These are phyloP conservation scores for Ellobius talpinus DNA, from an alignment of 2,113 vertebrate genomes.

Conservation along the genomic window DNA sequence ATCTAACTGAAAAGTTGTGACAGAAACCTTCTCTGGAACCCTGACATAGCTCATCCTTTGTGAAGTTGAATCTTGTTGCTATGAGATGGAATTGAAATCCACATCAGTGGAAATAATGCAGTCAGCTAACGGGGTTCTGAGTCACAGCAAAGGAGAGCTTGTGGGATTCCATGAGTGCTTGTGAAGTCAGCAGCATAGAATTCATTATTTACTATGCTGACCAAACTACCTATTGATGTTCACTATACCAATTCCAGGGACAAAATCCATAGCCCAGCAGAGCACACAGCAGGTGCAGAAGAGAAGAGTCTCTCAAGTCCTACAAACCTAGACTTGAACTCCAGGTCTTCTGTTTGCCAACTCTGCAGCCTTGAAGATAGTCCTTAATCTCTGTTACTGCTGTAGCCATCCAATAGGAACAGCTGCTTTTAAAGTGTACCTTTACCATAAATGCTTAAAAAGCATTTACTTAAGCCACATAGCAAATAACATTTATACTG, in stretches of 20 bases:
- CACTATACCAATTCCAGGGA: neutral
- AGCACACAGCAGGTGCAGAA: neutral
- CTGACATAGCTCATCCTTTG: constrained; percentile 60
- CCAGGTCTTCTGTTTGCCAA: neutral
- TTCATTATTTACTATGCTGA: neutral
- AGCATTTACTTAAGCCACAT: neutral
- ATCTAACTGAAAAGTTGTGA: constrained; percentile 57
- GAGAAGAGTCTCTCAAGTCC: neutral
- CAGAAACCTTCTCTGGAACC: constrained; percentile 39
- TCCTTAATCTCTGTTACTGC: neutral
- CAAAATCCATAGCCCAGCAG: neutral
- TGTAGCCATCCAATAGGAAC: constrained; percentile 12
- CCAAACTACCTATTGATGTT: neutral
- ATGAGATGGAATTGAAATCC: constrained; percentile 53
- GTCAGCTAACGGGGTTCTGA: constrained; percentile 36
- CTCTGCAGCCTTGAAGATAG: neutral
- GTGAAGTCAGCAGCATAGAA: constrained; percentile 40
- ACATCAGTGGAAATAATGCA: constrained; percentile 70
- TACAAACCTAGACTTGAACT: neutral
- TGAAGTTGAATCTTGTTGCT: constrained; percentile 44
- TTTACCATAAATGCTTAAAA: neutral
- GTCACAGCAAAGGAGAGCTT: constrained; percentile 37
- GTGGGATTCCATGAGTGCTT: neutral
- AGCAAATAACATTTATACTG: neutral
- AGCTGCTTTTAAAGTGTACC: neutral